Evolutionary conservation across 2,888 invertebrate species (phyloP).

Genomic region (Xanthia togata): DNA sequence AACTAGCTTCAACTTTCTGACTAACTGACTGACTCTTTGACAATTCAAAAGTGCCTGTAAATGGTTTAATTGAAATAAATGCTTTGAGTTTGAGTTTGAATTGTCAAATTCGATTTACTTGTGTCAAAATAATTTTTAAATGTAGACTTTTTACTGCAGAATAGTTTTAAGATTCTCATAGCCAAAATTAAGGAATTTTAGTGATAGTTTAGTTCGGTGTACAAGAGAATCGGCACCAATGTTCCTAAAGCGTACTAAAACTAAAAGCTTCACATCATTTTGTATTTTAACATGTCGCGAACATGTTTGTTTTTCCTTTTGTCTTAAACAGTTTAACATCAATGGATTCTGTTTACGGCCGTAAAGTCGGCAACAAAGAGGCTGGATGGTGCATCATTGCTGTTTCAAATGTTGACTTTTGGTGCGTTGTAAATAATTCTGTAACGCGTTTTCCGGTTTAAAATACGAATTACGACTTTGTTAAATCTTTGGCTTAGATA

Average conservation of each 20-base stretch:
- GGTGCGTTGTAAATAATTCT: slow-evolving; percentile 57
- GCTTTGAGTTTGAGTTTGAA: no score
- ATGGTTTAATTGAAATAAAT: no score
- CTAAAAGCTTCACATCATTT: slow-evolving; percentile 44
- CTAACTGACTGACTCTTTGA: no score
- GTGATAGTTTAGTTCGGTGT: no score
- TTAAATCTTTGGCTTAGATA: slow-evolving; percentile 27
- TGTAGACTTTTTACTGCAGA: no score
- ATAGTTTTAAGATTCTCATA: no score
- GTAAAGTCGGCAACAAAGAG: slow-evolving; percentile 64
- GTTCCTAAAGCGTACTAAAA: slow-evolving; percentile 55
- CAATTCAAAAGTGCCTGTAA: no score
- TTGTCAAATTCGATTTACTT: no score
- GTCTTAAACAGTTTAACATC: slow-evolving; percentile 59
- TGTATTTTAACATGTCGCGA: slow-evolving; percentile 49
- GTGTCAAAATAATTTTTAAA: no score
- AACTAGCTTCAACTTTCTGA: no score
- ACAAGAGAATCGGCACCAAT: no score
- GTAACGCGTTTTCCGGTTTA: slow-evolving; percentile 24
- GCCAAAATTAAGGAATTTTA: no score
- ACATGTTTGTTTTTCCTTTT: slow-evolving; percentile 45
- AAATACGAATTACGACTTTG: slow-evolving; percentile 23
- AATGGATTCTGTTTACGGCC: slow-evolving; percentile 51
- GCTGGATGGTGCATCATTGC: slow-evolving; percentile 49
- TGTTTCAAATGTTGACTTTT: slow-evolving; percentile 62